Percentiles rank a stretch among this genome's conserved stretches.
phyloP scores from a whole-genome alignment of 2,888 invertebrate species.

The Lapara coniferarum region DNA sequence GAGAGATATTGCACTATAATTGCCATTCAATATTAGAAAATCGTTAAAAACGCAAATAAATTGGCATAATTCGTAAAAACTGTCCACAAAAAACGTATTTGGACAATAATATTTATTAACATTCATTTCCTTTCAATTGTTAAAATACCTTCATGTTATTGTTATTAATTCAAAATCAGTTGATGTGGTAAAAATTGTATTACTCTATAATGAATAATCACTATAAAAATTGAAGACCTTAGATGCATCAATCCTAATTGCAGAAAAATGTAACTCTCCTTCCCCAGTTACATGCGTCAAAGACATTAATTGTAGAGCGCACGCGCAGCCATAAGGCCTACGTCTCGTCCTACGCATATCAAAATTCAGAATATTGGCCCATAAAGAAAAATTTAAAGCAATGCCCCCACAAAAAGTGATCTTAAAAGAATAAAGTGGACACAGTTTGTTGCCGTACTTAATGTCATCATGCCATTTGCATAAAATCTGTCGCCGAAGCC shows the following conservation, averaged over 20 bases:
- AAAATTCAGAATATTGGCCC: constrained; percentile 21
- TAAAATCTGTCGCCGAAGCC: constrained; percentile 67
- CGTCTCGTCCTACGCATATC: constrained; percentile 12
- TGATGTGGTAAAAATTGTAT: too few species aligned
- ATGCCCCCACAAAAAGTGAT: constrained; percentile 33
- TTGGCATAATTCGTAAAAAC: too few species aligned
- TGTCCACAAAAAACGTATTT: too few species aligned
- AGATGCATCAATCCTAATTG: not conserved
- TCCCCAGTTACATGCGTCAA: not conserved
- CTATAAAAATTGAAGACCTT: too few species aligned
- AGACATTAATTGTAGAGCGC: not conserved
- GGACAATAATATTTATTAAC: too few species aligned
- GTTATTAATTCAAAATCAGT: too few species aligned
- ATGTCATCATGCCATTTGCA: constrained; percentile 74
- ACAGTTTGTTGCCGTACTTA: constrained; percentile 69
- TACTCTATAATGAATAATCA: too few species aligned
- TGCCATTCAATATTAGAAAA: too few species aligned
- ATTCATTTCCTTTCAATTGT: too few species aligned
- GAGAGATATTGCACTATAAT: too few species aligned
- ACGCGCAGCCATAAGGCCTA: not conserved
- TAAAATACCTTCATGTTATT: too few species aligned
- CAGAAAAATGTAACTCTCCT: not conserved
- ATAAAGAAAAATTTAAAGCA: constrained; percentile 31
- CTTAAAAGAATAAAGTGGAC: constrained; percentile 59
- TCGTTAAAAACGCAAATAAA: too few species aligned